phyloP scores from a whole-genome alignment of 2,797 vertebrate genomes.

The Ispidina lecontei region DNA sequence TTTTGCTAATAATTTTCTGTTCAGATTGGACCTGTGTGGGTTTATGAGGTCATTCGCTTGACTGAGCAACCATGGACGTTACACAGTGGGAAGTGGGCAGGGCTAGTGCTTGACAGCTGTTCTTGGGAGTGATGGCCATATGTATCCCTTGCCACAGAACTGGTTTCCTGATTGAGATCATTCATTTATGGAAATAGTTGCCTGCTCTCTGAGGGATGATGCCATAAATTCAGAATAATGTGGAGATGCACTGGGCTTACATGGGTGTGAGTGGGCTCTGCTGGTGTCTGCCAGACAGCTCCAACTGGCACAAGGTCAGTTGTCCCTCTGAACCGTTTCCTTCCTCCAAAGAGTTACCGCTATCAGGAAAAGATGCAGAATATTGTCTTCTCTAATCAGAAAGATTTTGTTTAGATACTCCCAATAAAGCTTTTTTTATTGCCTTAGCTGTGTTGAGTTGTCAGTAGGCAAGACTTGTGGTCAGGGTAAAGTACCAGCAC shows the following conservation, averaged over 20 bases:
- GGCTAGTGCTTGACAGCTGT: constrained; percentile 65
- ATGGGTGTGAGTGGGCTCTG: neutral
- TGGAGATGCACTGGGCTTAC: neutral
- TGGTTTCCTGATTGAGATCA: constrained; percentile 64
- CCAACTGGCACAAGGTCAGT: neutral
- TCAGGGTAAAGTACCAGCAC: neutral
- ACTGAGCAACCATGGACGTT: constrained; percentile 44
- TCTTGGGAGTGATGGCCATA: constrained; percentile 66
- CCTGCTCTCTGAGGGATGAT: constrained; percentile 39
- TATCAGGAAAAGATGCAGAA: neutral
- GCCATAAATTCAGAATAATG: constrained; percentile 23
- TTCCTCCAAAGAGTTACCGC: neutral
- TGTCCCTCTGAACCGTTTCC: neutral
- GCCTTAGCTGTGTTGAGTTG: neutral
- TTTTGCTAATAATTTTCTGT: constrained; percentile 25
- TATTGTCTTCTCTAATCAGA: neutral
- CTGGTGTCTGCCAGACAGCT: neutral
- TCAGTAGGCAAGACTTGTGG: neutral
- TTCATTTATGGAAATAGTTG: constrained; percentile 54
- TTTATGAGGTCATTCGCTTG: constrained; percentile 65
- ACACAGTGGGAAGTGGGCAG: constrained; percentile 64
- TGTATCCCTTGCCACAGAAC: constrained; percentile 64
- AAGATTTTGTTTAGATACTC: neutral
- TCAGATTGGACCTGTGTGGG: constrained; percentile 35
- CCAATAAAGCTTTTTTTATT: neutral